Conservation (phyloP, 2,888 invertebrate genomes). For the Synanthedon myopaeformis region DNA sequence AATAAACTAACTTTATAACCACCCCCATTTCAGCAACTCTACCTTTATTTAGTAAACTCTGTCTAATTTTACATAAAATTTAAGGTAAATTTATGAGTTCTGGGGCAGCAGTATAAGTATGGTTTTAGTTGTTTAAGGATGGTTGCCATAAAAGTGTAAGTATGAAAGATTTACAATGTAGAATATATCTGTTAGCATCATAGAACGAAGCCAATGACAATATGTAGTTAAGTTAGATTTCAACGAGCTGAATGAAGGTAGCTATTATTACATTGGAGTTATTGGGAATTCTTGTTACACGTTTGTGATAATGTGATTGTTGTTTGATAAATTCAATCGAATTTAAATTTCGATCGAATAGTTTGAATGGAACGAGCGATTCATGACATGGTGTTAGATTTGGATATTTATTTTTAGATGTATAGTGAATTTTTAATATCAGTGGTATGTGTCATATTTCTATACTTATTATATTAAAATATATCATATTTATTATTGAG, state of each 20-base stretch:
- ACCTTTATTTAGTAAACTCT: too few species aligned
- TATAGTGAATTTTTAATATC: conserved; percentile 4
- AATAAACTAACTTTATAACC: too few species aligned
- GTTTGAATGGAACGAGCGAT: conserved; percentile 26
- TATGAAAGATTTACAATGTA: conserved; percentile 1
- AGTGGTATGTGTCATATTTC: conserved; percentile 6
- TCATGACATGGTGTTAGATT: conserved; percentile 31
- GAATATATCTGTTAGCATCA: not conserved
- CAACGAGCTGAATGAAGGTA: conserved; percentile 1
- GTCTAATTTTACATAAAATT: too few species aligned
- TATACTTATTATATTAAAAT: conserved; percentile 10
- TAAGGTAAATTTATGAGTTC: not conserved
- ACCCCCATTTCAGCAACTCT: too few species aligned
- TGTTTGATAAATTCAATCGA: too few species aligned
- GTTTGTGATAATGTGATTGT: too few species aligned
- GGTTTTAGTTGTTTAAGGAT: conserved; percentile 4
- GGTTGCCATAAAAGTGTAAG: conserved; percentile 11
- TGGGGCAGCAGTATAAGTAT: not conserved
- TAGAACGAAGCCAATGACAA: conserved; percentile 1
- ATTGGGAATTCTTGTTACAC: not conserved
- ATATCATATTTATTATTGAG: conserved; percentile 19
- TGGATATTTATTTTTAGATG: conserved; percentile 14
- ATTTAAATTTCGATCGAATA: conserved; percentile 4
- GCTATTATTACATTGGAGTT: not conserved
- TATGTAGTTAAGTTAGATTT: conserved; percentile 2